Base-by-base conservation (phyloP, 2,113 vertebrate genomes). In the Psittacula cyanocephala region DNA sequence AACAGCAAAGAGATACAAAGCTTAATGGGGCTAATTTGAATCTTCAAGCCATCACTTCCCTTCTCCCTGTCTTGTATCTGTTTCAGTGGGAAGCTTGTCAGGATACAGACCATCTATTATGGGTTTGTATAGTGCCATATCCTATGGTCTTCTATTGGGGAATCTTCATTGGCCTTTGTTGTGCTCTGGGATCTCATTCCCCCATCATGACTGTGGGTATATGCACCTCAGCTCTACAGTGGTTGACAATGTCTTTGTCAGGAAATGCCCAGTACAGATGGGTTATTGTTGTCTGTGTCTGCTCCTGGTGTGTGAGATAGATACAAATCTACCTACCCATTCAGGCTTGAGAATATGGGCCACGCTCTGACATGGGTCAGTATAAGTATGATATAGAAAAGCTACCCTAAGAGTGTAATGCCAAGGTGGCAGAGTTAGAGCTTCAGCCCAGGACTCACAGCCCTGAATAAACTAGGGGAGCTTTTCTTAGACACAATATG, bases 391-490 rank as follows among this genome's bases (percentile, higher is more conserved):
- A 33, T 25, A 31, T 29, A 24, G 49, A 52, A 75, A 82, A 81
- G 11, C 8, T 46, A 12, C 19, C 18, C 11, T 17, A 28, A 29
- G 10, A 64, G 11, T 11, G 6, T 60, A 70, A 68, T 29, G 13
- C 0, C 3, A 1, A 11, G 2, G 9, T 72, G 16, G 14, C 2
- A 65, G 67, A 57, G 6, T 43, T 63, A 47, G 47, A n/a, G 35
- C 27, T 74, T n/a, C 37, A 65, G 16, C 6, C 22, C 39, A 80
- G 37, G 77, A 46, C 28, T 74, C 14, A 1, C 22, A 86, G 23
- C 23, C 37, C 55, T 70, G 12, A 47, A 41, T 22, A 64, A 47
- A 80, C 6, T 1, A 35, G 29, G 12, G 5, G 46, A 69, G 24
- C 5, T 69, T 82, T 74, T 79, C 37, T 17, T 41, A 41, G 35